A percentile compares a stretch with the other conserved stretches of the same genome.
These are phyloP conservation scores for Leptura quadrifasciata DNA, from an alignment of 2,888 invertebrate genomes.

Conservation along the genomic window DNA sequence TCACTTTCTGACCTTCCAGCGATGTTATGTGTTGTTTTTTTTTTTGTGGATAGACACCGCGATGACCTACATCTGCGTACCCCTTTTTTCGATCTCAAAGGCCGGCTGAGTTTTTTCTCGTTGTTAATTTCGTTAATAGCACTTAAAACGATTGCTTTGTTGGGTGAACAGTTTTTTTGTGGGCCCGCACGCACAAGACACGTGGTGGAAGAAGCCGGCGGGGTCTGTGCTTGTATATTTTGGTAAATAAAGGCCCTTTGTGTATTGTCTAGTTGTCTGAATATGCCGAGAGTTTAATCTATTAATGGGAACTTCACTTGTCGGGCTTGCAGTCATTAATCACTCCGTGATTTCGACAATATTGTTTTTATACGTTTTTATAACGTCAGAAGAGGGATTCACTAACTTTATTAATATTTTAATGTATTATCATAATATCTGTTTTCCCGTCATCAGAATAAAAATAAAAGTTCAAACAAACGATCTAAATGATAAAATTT, in stretches of 20 bases:
- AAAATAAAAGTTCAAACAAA: too few relatives aligned
- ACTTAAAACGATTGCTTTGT: conserved; percentile 54
- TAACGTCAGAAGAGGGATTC: too few relatives aligned
- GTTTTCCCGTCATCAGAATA: too few relatives aligned
- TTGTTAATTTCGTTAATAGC: conserved; percentile 60
- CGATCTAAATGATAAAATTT: too few relatives aligned
- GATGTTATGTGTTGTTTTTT: conserved; percentile 42
- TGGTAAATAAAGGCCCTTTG: conserved; percentile 37
- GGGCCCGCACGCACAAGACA: conserved; percentile 43
- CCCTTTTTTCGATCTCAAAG: not conserved
- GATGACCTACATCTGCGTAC: conserved; percentile 29
- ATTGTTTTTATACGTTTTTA: too few relatives aligned
- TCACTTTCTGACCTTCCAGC: conserved; percentile 45
- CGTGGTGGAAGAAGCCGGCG: conserved; percentile 47
- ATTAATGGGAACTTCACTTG: conserved; percentile 31
- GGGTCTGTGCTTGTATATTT: conserved; percentile 42
- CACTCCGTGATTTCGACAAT: conserved; percentile 4
- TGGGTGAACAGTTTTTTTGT: conserved; percentile 45
- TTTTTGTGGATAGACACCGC: conserved; percentile 7
- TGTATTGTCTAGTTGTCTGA: conserved; percentile 40
- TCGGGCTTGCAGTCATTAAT: conserved; percentile 15
- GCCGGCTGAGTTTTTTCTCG: conserved; percentile 49
- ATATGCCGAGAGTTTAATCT: conserved; percentile 33
- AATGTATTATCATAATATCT: too few relatives aligned
- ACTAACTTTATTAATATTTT: too few relatives aligned